These are phyloP conservation scores for Ophioninae sp. DNA, from an alignment of 2,888 invertebrate species.

Conservation along the genomic window DNA sequence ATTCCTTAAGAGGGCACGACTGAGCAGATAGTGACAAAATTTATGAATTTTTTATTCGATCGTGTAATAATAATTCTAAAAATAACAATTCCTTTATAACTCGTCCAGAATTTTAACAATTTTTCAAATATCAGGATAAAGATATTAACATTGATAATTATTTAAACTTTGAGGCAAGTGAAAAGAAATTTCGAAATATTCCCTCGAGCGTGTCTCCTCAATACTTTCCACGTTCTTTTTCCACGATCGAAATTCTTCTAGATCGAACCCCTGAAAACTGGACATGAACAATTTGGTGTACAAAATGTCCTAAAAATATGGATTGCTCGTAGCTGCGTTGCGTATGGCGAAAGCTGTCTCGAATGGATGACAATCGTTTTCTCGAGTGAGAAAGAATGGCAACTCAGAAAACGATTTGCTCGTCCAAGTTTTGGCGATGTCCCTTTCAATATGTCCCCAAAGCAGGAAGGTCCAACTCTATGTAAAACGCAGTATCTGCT, in stretches of 20 bases:
- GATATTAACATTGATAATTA: no score
- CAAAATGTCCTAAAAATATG: neutral
- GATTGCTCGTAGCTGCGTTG: neutral
- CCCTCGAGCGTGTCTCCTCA: neutral
- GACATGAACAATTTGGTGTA: neutral
- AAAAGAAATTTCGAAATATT: no score
- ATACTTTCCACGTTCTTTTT: neutral
- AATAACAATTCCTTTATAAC: no score
- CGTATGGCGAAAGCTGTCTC: slow-evolving; percentile 38
- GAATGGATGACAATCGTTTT: slow-evolving; percentile 51
- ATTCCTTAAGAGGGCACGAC: no score
- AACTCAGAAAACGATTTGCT: slow-evolving; percentile 52
- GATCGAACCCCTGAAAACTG: neutral
- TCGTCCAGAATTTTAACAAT: no score
- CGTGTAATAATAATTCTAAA: no score
- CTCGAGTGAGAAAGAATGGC: slow-evolving; percentile 52
- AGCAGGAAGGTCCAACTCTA: slow-evolving; percentile 37
- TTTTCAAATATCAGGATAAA: no score
- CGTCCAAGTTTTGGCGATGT: slow-evolving; percentile 55
- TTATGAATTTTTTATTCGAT: no score
- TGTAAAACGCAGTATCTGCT: neutral
- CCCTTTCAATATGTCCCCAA: slow-evolving; percentile 53
- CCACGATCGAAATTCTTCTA: neutral
- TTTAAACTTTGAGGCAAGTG: no score
- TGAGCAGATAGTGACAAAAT: no score